A percentile compares a stretch with the other conserved stretches of the same genome.
These are phyloP conservation scores for Drosophila asahinai DNA, from an alignment of 1,140 invertebrate species.

Conservation along the genomic window DNA sequence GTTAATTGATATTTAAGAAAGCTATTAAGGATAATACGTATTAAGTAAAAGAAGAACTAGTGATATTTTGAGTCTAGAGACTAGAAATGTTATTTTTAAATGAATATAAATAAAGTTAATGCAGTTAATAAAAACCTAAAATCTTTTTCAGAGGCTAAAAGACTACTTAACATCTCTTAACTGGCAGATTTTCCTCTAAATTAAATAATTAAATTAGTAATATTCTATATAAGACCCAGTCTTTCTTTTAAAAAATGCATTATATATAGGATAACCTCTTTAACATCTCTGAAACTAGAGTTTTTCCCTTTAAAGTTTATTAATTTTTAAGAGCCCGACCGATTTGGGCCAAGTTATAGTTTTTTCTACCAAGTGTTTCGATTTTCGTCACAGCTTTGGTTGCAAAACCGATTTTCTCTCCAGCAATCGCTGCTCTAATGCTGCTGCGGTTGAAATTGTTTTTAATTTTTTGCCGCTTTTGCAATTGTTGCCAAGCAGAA, in stretches of 20 bases:
- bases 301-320: not conserved
- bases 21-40: not conserved
- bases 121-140: too few relatives aligned
- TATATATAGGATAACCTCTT: not conserved
- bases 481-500: slow-evolving; percentile 69
- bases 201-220: too few relatives aligned
- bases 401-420: slow-evolving; percentile 42
- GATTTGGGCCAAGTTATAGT: not conserved
- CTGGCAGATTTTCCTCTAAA: too few relatives aligned
- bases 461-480: slow-evolving; percentile 18
- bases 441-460: slow-evolving; percentile 43
- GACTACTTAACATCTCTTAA: too few relatives aligned
- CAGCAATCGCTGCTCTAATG: slow-evolving; percentile 31
- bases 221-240: too few relatives aligned
- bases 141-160: too few relatives aligned
- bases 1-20: not conserved
- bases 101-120: not conserved
- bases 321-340: not conserved
- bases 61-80: too few relatives aligned
- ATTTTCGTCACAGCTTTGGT: slow-evolving; percentile 42
- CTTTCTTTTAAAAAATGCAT: not conserved
- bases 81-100: not conserved
- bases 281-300: not conserved
- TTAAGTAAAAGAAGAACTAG: not conserved
- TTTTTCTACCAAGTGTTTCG: slow-evolving; percentile 27